Base-by-base conservation (phyloP, 2,888 invertebrate genomes). In the Schizotus pectinicornis region DNA sequence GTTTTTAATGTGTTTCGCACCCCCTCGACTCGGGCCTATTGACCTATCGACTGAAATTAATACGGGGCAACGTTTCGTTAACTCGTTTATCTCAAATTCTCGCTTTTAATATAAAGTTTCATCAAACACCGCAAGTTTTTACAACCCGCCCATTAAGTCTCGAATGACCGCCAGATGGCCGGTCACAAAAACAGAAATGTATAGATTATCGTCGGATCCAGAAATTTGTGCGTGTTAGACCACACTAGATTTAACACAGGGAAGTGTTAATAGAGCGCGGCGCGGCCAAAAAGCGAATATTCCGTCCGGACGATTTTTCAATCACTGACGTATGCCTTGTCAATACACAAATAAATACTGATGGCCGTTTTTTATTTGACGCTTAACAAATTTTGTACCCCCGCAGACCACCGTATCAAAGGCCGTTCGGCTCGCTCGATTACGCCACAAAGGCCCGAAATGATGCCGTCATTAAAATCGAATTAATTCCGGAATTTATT, bases 171-270 rank as follows among this genome's bases (percentile, higher is more conserved):
- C 51, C 57, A 54, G 53, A 58, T 54, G 49, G 36, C 42, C 31
- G 22, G 3, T 13, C 36, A 50, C 37, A 52, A 48, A 57, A 57
- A 54, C 54, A 54, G 42, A 54, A 54, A 54, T 48, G 54, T 54
- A 54, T 54, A 54, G 48, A 54, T 54, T 54, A 54, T 54, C 46
- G 47, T 54, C 53, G 39, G 39, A 53, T 52, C 53, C 53, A 53
- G 53, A 54, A 42, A 47, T 47, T 39, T 47, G 38, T 54, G 47
- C 49, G 55, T 42, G 43, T 43, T 42, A 49, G 42, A 35, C 46
- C 46, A 63, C 67, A 63, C 47, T 65, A 64, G 64, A 67, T 67
- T 67, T 64, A 66, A 57, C 67, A 59, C 51, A 55, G 63, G 60
- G 65, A 66, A 66, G 65, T 64, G 53, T 46, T 53, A 53, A 53